These are phyloP conservation scores for Nowickia ferox DNA, from an alignment of 2,888 invertebrate species.

Conservation along the genomic window DNA sequence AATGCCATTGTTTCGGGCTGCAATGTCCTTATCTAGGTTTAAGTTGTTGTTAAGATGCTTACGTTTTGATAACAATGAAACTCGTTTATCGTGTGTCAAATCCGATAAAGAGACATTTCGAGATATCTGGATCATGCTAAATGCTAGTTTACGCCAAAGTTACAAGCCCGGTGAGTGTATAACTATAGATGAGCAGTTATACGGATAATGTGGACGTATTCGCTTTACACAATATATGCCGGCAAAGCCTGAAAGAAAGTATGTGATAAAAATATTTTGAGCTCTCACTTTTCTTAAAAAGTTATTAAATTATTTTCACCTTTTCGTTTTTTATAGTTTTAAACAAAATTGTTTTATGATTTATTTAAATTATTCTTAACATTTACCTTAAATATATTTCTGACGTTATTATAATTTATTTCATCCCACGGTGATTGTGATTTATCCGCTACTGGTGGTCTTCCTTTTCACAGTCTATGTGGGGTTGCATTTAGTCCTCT, in stretches of 20 bases:
- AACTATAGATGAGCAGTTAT: conserved; percentile 24
- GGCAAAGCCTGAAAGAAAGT: conserved; percentile 16
- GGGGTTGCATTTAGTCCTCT: conserved; percentile 2
- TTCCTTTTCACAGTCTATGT: neutral
- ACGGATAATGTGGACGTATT: conserved; percentile 7
- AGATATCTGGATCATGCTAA: conserved; percentile 5
- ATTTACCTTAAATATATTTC: neutral
- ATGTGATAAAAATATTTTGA: conserved; percentile 20
- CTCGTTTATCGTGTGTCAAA: neutral
- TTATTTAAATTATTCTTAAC: too few relatives aligned
- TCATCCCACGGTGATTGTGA: conserved; percentile 5
- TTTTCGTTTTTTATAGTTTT: too few relatives aligned
- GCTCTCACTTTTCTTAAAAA: too few relatives aligned
- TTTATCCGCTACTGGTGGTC: neutral
- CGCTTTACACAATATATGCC: conserved; percentile 19
- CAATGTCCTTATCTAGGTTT: too few relatives aligned
- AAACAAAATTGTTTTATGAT: too few relatives aligned
- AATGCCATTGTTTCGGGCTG: neutral
- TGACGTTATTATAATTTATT: neutral
- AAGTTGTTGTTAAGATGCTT: neutral
- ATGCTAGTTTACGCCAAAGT: conserved; percentile 16
- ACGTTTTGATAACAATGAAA: conserved; percentile 6
- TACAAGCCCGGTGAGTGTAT: conserved; percentile 14
- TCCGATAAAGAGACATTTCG: neutral
- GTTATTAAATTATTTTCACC: too few relatives aligned